Conservation (phyloP, 2,113 vertebrate species). For the Speoplatyrhinus poulsoni region DNA sequence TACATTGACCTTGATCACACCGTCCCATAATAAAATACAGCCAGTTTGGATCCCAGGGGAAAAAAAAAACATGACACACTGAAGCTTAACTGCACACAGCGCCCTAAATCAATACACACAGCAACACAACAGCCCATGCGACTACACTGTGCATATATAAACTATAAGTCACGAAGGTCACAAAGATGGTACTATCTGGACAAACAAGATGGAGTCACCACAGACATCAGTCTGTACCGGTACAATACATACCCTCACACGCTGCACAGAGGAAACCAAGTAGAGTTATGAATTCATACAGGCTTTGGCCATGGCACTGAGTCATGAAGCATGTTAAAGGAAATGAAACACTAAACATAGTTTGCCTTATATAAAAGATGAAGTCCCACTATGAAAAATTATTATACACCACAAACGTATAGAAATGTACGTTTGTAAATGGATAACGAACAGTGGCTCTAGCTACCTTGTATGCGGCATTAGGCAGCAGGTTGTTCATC, state of each 20-base stretch:
- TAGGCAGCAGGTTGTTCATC: constrained; percentile 98
- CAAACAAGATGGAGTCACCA: constrained; percentile 43
- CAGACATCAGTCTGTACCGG: constrained; percentile 24
- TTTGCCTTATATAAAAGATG: too few species aligned
- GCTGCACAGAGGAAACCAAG: constrained; percentile 74
- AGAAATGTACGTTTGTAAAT: neutral
- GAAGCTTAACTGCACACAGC: too few species aligned
- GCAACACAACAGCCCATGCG: constrained; percentile 4
- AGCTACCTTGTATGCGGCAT: constrained; percentile 90
- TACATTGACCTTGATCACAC: neutral
- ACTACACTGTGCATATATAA: too few species aligned
- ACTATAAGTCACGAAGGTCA: neutral
- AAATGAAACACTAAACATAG: too few species aligned
- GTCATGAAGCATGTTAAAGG: too few species aligned
- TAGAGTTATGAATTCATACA: constrained; percentile 38
- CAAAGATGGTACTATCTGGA: constrained; percentile 24
- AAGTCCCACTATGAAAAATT: too few species aligned
- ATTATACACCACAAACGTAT: too few species aligned
- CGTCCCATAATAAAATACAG: neutral
- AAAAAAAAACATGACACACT: neutral
- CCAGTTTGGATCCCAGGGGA: neutral
- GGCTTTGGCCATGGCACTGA: neutral
- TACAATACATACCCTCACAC: constrained; percentile 78
- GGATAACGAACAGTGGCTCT: neutral
- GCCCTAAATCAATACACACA: neutral